Conservation (phyloP, 2,113 vertebrate species). For the Fregetta grallaria region DNA sequence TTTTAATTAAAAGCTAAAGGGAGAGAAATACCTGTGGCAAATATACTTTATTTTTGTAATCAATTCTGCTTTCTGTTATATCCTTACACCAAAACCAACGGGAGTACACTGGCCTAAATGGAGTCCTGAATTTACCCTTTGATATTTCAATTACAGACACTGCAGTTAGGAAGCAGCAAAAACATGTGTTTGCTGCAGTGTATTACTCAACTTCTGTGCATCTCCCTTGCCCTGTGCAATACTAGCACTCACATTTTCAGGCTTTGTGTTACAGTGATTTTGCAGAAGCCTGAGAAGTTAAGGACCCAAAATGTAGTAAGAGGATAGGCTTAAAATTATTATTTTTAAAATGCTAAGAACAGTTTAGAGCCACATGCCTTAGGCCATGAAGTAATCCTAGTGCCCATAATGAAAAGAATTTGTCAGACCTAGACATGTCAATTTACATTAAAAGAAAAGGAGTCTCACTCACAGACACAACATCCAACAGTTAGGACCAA, state of each 20-base stretch:
- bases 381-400: slow-evolving; percentile 4
- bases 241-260: neutral
- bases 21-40: neutral
- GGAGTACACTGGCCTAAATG: neutral
- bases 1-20: neutral
- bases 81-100: neutral
- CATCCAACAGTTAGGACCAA: neutral
- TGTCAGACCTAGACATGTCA: neutral
- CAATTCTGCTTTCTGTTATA: neutral
- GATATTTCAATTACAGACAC: neutral
- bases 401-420: slow-evolving; percentile 45
- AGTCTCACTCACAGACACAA: neutral
- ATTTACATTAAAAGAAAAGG: slow-evolving; percentile 29
- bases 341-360: neutral
- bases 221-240: neutral
- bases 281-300: neutral
- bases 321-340: neutral
- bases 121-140: neutral
- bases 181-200: neutral
- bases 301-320: neutral
- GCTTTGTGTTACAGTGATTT: neutral
- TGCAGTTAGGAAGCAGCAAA: neutral
- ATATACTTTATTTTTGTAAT: neutral
- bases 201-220: neutral
- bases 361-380: neutral